These are phyloP conservation scores for Corythoichthys haematopterus DNA, from an alignment of 2,113 vertebrate species.

Conservation along the genomic window DNA sequence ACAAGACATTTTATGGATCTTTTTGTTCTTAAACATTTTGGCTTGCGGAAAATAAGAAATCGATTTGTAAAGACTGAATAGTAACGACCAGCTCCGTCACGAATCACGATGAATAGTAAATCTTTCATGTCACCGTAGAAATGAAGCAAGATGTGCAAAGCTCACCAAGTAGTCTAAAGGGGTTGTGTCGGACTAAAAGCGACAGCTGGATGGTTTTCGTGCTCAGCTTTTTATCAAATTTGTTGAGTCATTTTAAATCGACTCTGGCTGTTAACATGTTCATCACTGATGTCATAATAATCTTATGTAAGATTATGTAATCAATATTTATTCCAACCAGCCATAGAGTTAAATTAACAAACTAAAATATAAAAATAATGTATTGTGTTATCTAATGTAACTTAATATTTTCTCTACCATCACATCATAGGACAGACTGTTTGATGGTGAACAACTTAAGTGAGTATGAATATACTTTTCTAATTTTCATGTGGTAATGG, in stretches of 20 bases:
- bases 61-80: conserved; percentile 17
- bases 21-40: conserved; percentile 3
- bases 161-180: neutral
- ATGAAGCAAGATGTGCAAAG: conserved; percentile 10
- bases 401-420: neutral
- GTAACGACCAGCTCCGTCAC: conserved; percentile 4
- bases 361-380: neutral
- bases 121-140: conserved; percentile 13
- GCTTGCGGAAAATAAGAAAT: conserved; percentile 19
- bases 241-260: neutral
- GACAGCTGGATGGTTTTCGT: neutral
- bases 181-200: neutral
- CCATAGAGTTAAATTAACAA: neutral
- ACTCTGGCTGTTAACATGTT: neutral
- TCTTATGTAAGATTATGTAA: neutral
- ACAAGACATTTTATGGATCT: conserved; percentile 2
- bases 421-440: conserved; percentile 44
- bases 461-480: conserved; percentile 46
- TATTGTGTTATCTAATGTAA: neutral
- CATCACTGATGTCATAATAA: too few species aligned
- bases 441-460: conserved; percentile 56
- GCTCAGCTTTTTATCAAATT: neutral
- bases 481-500: neutral
- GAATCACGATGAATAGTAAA: conserved; percentile 30
- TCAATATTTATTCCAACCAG: neutral